Base-by-base conservation (phyloP, 2,888 invertebrate species). In the Sphaerophoria taeniata region DNA sequence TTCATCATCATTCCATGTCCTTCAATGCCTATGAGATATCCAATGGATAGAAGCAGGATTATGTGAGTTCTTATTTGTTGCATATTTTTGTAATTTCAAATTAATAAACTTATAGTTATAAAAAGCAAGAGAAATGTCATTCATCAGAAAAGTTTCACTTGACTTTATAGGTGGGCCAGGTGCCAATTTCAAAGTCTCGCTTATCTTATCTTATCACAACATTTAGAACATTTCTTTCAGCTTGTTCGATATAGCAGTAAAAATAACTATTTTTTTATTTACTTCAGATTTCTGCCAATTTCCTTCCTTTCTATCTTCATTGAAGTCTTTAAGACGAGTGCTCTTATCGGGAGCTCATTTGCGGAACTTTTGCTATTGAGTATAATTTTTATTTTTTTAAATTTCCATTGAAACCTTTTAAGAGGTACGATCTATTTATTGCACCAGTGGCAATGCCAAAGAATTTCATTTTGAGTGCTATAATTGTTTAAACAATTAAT, bases 1-100 rank as follows among this genome's bases (percentile, higher is more conserved):
- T 92, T 92, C 88, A 93, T 83, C 88, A 94, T 89, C 92, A 93
- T 93, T 4, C 94, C 94, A 89, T 94, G 94, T 2, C 92, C 93
- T 24, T 87, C 61, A 11, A 81, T 78, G 34, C 83, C 70, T 2
- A 14, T 9, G 4, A 87, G 14, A 47, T 73, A 72, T 58, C 49
- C 76, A 53, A 72, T 4, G 11, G 53, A 47, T 34, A 69, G 3
- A 2, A 79, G 14, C 0, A 49, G 16, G 6, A 11, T n/a, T 11
- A 45, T 14, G n/a, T 63, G 33, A 12, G 65, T 3, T 45, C 7
- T 12, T 12, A 43, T n/a, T 11, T 2, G 6, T 4, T 0, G 1
- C 70, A 70, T 70, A 4, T 16, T 56, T 56, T 34, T 14, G 31
- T 9, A 4, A 61, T 5, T 31, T 4, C 2, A 4, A 6, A 45